phyloP scores from a whole-genome alignment of 2,113 vertebrate genomes.

The Scortum barcoo region DNA sequence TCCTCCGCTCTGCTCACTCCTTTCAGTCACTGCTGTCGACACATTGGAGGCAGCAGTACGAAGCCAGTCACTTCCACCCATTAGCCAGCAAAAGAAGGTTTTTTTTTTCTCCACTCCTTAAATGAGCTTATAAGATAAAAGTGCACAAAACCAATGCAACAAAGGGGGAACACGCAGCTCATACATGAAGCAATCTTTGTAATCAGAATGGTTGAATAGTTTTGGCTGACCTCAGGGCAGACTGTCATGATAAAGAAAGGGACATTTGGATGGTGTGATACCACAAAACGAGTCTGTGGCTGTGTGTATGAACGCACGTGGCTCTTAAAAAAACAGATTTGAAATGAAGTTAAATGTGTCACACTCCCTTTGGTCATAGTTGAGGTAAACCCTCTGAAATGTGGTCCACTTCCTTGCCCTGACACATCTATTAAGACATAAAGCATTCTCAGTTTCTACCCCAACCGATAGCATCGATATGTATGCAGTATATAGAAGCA shows the following conservation, averaged over 20 bases:
- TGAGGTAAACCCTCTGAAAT: not conserved
- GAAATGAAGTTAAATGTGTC: not conserved
- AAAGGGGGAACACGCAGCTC: slow-evolving; percentile 47
- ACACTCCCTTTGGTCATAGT: not conserved
- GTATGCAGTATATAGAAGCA: not conserved
- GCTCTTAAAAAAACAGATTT: slow-evolving; percentile 7
- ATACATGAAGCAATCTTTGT: slow-evolving; percentile 39
- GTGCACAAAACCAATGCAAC: slow-evolving; percentile 48
- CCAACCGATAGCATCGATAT: not conserved
- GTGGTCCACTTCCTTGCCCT: not conserved
- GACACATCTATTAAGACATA: not conserved
- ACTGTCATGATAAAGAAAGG: not conserved
- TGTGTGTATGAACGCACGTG: not conserved
- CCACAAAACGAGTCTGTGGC: slow-evolving; percentile 13
- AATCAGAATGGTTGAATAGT: slow-evolving; percentile 44
- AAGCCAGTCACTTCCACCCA: slow-evolving; percentile 63
- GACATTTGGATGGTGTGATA: slow-evolving; percentile 17
- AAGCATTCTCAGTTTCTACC: not conserved
- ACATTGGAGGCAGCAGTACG: slow-evolving; percentile 64
- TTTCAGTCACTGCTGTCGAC: slow-evolving; percentile 68
- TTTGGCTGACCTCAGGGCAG: slow-evolving; percentile 47
- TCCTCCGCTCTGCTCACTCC: slow-evolving; percentile 63
- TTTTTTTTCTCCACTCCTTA: slow-evolving; percentile 60
- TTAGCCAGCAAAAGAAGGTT: slow-evolving; percentile 61
- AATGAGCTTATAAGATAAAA: slow-evolving; percentile 65